Base-by-base conservation (phyloP, 1,140 invertebrate species). In the Drosophila ficusphila region DNA sequence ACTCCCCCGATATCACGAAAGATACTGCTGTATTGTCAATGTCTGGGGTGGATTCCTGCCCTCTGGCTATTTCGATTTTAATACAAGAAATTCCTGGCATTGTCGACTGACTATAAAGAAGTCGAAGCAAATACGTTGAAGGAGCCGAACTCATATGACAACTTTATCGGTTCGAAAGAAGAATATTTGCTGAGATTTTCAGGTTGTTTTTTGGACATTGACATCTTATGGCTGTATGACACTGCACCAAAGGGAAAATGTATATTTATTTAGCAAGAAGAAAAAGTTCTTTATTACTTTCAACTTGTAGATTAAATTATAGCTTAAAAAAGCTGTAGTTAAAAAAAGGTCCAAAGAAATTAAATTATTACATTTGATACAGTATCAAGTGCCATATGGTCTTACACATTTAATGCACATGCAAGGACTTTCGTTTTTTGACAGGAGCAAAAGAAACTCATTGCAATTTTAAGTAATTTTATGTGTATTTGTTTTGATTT, bases 81-180 rank as follows among this genome's bases (percentile, higher is more conserved):
- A 86, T 86, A 86, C 81, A 81, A 77, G 51, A 88, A 88, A 86
- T 86, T 86, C 81, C 82, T 42, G 46, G 47, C 81, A 88, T 81
- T 88, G 73, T 70, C 77, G 57, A 46, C 71, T 64, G 57, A 53
- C 57, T 56, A 72, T 78, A 72, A 74, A 70, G 56, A 58, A 51
- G 52, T 60, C 54, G 42, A 54, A 46, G 29, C 29, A 46, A 52
- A 53, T 21, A 48, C 54, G 44, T 47, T 16, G 21, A 41, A 52
- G 58, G 36, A 39, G 34, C 23, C 18, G 27, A 44, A 62, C 48
- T 73, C 61, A 44, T 41, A 73, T 79, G 79, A 85, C 79, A 85
- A 79, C 79, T 79, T 85, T 85, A 85, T 85, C 53, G 34, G 56
- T 18, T 8, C 7, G 29, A 46, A 19, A 41, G 52, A 60, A 53